Evolutionary conservation across 2,888 invertebrate species (phyloP), one percentile per base, ranked within the genome.

Genomic region (Phlogophora meticulosa): DNA sequence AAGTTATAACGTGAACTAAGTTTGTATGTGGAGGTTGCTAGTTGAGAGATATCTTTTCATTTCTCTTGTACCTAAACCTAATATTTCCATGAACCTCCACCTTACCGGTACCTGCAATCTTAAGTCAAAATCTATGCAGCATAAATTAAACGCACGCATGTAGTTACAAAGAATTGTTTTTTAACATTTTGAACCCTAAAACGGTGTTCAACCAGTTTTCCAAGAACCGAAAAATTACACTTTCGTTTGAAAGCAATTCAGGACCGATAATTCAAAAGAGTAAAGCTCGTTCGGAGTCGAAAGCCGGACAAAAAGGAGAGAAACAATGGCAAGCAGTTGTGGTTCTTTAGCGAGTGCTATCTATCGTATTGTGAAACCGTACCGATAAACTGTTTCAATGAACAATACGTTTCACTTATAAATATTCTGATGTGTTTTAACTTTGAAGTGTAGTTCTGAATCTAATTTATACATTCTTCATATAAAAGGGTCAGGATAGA

Each of bases 311-410:
- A 64, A 72, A 72, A 60, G 28, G n/a, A 69, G 17, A 5, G 32
- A 61, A 56, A 66, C 61, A 70, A 78, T 70, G 61, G 42, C 53
- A 49, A 38, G 43, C 64, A 38, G 59, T 75, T 79, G 64, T 70
- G 76, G 76, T 72, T 72, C 68, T 80, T 76, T 68, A 58, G 46
- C 69, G 58, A 74, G 72, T 75, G 70, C 63, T 64, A 63, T 72
- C 80, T 71, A 71, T 78, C 66, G 80, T 67, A 82, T 79, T 82
- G 81, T 80, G 75, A 65, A 59, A 20, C 58, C 57, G 61, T 66
- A 60, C 59, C 74, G 68, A 83, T 83, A 82, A 84, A 80, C 76
- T 72, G 72, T 68, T 64, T 76, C 75, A 63, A 78, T 80, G 72
- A 71, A 82, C 83, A 81, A 81, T 76, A 76, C 80, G 73, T 61